Evolutionary conservation across 1,140 invertebrate species (phyloP), one percentile per base, ranked within the genome.

Genomic region (Colletes latitarsis): DNA sequence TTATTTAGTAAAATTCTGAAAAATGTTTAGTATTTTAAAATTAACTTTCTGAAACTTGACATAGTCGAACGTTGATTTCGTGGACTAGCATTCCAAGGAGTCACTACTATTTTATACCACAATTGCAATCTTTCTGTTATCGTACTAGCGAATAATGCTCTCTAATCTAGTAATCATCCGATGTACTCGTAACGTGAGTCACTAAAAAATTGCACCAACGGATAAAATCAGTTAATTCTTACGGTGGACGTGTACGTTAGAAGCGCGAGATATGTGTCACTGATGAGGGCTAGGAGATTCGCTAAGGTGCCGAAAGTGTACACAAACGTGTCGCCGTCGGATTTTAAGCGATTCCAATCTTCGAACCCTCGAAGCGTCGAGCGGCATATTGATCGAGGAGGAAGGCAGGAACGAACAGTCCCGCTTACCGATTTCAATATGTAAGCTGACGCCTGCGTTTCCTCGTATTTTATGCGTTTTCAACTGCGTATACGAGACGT

Each of bases 371-470:
- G 57, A 78, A 72, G 46, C 15, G 57, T 57, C 41, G 55, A 52
- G 1, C 15, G 12, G 82, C 70, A 76, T 76, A 79, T 83, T 71
- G 58, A 85, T 85, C 60, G 49, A 19, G 53, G 12, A 5, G 15
- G 6, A 58, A 57, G 39, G 58, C 41, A 30, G 15, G 15, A 6
- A 64, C 12, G 53, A 14, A 8, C 43, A 52, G 49, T 30, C 21
- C 41, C 63, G 58, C 19, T 78, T 55, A 62, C 19, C 64, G 21
- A 60, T 77, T 43, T 77, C 73, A 52, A 75, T 68, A 69, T 78
- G 76, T 68, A 68, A 81, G 66, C 46, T 72, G 75, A 70, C 66
- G 41, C 57, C 63, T 67, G 64, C 63, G 41, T 68, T 57, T 82
- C 79, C 10, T 67, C 43, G 68, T 46, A 21, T 76, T 76, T 67